phyloP scores from a whole-genome alignment of 23 tunicate genomes.

The Halocynthia roretzi region DNA sequence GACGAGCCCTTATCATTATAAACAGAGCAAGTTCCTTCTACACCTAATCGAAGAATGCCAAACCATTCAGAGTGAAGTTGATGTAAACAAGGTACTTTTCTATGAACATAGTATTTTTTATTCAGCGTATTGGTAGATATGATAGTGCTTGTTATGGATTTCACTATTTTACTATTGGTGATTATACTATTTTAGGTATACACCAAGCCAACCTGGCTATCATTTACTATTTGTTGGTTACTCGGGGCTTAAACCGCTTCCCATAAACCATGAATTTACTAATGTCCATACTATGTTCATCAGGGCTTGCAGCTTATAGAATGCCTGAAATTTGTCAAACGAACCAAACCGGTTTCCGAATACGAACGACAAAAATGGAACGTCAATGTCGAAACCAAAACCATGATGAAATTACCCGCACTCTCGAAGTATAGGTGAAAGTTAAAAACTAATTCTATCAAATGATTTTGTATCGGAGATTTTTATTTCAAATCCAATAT shows the following conservation, averaged over 20 bases:
- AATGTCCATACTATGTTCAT: neutral
- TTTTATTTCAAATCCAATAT: neutral
- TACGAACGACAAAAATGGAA: conserved; percentile 20
- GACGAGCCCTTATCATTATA: conserved; percentile 16
- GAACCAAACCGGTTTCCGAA: neutral
- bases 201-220: too few relatives aligned
- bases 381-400: neutral
- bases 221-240: too few relatives aligned
- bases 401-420: conserved; percentile 6
- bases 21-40: neutral
- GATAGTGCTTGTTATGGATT: too few relatives aligned
- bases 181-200: too few relatives aligned
- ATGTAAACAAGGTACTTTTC: conserved; percentile 14
- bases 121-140: too few relatives aligned
- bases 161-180: too few relatives aligned
- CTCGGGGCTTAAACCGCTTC: too few relatives aligned
- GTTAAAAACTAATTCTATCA: neutral
- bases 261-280: too few relatives aligned
- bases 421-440: neutral
- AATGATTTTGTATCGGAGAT: neutral
- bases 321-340: conserved; percentile 5
- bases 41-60: conserved; percentile 8
- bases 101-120: too few relatives aligned
- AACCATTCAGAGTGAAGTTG: conserved; percentile 1
- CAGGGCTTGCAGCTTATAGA: conserved; percentile 20